These are phyloP conservation scores for Bombycilla garrulus DNA, from an alignment of 2,113 vertebrate genomes.

Conservation along the genomic window DNA sequence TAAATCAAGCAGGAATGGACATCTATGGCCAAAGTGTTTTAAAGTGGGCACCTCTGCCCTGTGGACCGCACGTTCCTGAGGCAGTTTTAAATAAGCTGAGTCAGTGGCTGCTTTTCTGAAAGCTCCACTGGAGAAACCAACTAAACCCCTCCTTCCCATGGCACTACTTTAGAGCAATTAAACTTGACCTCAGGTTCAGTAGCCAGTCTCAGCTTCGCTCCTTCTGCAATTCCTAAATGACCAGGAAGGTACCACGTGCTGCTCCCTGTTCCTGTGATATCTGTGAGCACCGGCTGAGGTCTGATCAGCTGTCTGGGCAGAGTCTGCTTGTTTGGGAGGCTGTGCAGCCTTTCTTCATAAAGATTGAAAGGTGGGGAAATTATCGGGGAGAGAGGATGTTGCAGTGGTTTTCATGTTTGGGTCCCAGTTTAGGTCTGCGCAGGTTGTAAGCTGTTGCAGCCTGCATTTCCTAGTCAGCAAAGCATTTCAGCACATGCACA, in stretches of 20 bases:
- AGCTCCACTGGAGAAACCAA: neutral
- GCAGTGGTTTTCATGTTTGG: neutral
- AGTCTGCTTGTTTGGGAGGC: neutral
- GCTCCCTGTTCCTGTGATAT: neutral
- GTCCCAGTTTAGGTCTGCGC: neutral
- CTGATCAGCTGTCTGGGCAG: neutral
- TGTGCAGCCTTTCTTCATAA: neutral
- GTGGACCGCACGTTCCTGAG: neutral
- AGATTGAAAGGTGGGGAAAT: neutral
- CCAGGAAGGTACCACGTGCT: neutral
- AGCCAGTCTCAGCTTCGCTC: neutral
- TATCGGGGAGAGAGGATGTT: neutral
- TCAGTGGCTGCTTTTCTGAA: neutral
- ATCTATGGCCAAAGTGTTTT: neutral
- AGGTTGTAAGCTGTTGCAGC: slow-evolving; percentile 8
- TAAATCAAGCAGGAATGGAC: neutral
- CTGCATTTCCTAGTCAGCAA: slow-evolving; percentile 36
- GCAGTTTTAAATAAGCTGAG: neutral
- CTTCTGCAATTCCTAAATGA: neutral
- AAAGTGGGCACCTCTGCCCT: neutral
- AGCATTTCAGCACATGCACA: neutral
- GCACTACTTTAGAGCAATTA: neutral
- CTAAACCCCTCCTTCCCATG: neutral
- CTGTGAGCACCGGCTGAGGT: fast-evolving
- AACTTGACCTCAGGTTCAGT: neutral